A percentile compares a stretch with the other conserved stretches of the same genome.
Conservation (phyloP, 1,140 invertebrate species). For the Ceratitis capitata region DNA sequence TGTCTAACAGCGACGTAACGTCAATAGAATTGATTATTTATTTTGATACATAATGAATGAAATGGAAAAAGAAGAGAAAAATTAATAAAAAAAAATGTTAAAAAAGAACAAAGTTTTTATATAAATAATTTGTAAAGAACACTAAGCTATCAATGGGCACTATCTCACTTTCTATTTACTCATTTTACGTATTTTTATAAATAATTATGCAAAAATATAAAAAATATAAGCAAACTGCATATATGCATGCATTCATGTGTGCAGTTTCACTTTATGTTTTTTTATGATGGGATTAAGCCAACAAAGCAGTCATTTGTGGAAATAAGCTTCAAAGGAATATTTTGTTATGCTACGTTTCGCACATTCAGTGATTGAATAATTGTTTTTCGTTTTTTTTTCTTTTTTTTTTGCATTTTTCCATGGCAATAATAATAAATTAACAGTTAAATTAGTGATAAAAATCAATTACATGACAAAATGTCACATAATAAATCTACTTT, state of each 20-base stretch:
- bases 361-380: not conserved
- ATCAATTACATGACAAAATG: slow-evolving; percentile 13
- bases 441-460: slow-evolving; percentile 30
- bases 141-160: not conserved
- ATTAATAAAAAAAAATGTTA: not conserved
- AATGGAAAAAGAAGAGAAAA: not conserved
- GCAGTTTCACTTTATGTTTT: too few relatives aligned
- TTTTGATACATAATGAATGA: not conserved
- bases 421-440: not conserved
- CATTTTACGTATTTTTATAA: not conserved
- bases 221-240: too few relatives aligned
- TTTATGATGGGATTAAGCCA: too few relatives aligned
- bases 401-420: not conserved
- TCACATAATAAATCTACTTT: not conserved
- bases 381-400: not conserved
- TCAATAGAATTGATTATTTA: slow-evolving; percentile 27
- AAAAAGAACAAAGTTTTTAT: too few relatives aligned
- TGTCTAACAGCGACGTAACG: not conserved
- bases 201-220: too few relatives aligned
- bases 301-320: not conserved
- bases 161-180: not conserved
- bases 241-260: too few relatives aligned
- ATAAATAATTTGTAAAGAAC: slow-evolving; percentile 25
- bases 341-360: slow-evolving; percentile 4
- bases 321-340: slow-evolving; percentile 1